Conservation (phyloP, 2,888 invertebrate genomes). For the Hymenopus coronatus region DNA sequence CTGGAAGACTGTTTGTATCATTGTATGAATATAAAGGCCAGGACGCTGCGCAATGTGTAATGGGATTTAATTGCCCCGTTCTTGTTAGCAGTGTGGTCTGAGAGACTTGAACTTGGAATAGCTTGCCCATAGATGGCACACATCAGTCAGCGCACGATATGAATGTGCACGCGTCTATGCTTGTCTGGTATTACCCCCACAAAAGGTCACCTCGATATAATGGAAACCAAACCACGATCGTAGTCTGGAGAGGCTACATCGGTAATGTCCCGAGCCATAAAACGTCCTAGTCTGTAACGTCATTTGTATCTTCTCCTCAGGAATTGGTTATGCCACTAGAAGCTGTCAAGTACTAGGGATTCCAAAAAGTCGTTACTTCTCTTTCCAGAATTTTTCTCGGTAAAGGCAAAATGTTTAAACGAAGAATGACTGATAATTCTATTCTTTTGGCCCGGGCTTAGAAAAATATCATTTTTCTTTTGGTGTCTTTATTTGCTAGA, state of each 20-base stretch:
- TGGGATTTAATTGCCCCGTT: not conserved
- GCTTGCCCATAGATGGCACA: constrained; percentile 25
- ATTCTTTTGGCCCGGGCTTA: too few relatives aligned
- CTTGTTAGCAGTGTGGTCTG: not conserved
- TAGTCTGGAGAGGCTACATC: not conserved
- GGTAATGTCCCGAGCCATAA: not conserved
- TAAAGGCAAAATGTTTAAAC: too few relatives aligned
- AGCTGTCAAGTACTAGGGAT: not conserved
- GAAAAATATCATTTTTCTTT: too few relatives aligned
- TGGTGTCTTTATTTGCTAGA: too few relatives aligned
- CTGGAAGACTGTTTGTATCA: not conserved
- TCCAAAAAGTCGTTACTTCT: not conserved
- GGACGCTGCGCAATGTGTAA: not conserved
- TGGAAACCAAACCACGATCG: not conserved
- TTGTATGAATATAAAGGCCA: not conserved
- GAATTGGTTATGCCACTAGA: not conserved
- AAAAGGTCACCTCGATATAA: not conserved
- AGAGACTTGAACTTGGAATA: constrained; percentile 24
- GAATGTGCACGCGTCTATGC: not conserved
- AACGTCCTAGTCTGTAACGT: not conserved
- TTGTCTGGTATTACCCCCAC: not conserved
- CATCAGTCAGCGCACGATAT: not conserved
- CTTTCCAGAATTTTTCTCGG: not conserved
- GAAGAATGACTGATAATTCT: too few relatives aligned
- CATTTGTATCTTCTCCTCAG: not conserved